These are phyloP conservation scores for Drosophila yakuba DNA, from an alignment of 1,140 invertebrate species.

Conservation along the genomic window DNA sequence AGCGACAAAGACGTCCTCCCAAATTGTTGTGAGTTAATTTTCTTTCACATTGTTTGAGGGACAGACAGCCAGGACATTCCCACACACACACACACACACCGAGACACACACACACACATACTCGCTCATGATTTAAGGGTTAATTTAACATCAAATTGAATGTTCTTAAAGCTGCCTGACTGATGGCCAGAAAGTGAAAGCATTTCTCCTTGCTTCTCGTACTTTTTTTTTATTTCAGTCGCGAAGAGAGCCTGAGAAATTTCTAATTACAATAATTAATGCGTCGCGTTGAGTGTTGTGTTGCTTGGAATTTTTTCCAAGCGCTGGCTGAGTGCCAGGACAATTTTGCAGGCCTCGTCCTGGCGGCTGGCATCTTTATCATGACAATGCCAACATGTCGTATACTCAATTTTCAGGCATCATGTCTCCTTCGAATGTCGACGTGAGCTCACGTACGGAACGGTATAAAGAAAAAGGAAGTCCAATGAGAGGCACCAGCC, in stretches of 20 bases:
- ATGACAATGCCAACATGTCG: constrained; percentile 58
- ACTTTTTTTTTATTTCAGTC: constrained; percentile 4
- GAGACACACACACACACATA: constrained; percentile 4
- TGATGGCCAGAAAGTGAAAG: constrained; percentile 51
- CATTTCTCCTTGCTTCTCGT: background rate
- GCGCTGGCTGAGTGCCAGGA: constrained; percentile 39
- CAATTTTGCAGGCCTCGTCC: constrained; percentile 36
- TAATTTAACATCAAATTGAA: constrained; percentile 69
- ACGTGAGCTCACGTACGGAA: constrained; percentile 54
- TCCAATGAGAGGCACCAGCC: background rate
- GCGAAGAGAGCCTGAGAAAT: constrained; percentile 52
- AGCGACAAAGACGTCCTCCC: constrained; percentile 33
- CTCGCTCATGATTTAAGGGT: constrained; percentile 65
- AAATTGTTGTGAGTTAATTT: constrained; percentile 68
- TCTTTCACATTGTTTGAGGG: constrained; percentile 67
- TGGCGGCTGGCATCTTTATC: constrained; percentile 41
- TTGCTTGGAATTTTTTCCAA: constrained; percentile 26
- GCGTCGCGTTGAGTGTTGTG: constrained; percentile 49
- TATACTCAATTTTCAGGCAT: constrained; percentile 59
- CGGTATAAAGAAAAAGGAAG: constrained; percentile 8
- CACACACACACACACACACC: background rate
- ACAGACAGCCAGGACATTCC: constrained; percentile 11
- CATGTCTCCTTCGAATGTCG: constrained; percentile 51
- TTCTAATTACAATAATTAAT: constrained; percentile 79
- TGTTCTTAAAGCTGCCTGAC: constrained; percentile 46